Evolutionary conservation across 2,888 invertebrate genomes (phyloP).

Genomic region (Pheosia gnoma): DNA sequence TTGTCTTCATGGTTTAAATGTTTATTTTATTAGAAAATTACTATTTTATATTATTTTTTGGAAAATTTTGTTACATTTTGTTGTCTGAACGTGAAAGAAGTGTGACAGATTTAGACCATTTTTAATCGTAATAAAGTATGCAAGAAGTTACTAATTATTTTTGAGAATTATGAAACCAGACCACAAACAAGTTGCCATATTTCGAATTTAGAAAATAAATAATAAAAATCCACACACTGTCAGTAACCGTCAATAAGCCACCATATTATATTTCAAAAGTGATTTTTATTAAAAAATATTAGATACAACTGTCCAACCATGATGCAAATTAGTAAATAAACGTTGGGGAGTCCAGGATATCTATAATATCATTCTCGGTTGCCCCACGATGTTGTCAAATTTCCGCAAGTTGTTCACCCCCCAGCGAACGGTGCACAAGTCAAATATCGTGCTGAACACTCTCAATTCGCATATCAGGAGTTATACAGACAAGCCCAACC

Average conservation of each 20-base stretch:
- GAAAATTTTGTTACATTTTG: slow-evolving; percentile 18
- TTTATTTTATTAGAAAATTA: slow-evolving; percentile 6
- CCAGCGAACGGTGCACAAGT: slow-evolving; percentile 38
- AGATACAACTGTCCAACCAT: slow-evolving; percentile 46
- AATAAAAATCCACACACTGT: slow-evolving; percentile 26
- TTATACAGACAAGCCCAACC: slow-evolving; percentile 56
- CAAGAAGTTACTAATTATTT: background rate
- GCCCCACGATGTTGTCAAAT: slow-evolving; percentile 59
- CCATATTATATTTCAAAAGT: slow-evolving; percentile 35
- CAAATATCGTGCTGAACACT: slow-evolving; percentile 28
- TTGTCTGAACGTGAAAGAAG: background rate
- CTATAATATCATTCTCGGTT: slow-evolving; percentile 40
- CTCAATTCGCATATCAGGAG: slow-evolving; percentile 35
- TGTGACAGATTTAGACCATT: slow-evolving; percentile 19
- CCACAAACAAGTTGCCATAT: slow-evolving; percentile 7
- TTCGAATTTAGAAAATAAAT: slow-evolving; percentile 49
- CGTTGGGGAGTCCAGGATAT: slow-evolving; percentile 19
- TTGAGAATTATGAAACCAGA: background rate
- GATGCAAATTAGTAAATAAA: slow-evolving; percentile 47
- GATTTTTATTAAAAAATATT: slow-evolving; percentile 36
- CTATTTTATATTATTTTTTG: slow-evolving; percentile 6
- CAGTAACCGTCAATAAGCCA: slow-evolving; percentile 56
- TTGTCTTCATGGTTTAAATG: slow-evolving; percentile 23
- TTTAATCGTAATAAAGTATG: background rate
- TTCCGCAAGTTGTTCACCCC: slow-evolving; percentile 46